Base-by-base conservation (phyloP, 2,113 vertebrate genomes). In the Platysteira castanea region DNA sequence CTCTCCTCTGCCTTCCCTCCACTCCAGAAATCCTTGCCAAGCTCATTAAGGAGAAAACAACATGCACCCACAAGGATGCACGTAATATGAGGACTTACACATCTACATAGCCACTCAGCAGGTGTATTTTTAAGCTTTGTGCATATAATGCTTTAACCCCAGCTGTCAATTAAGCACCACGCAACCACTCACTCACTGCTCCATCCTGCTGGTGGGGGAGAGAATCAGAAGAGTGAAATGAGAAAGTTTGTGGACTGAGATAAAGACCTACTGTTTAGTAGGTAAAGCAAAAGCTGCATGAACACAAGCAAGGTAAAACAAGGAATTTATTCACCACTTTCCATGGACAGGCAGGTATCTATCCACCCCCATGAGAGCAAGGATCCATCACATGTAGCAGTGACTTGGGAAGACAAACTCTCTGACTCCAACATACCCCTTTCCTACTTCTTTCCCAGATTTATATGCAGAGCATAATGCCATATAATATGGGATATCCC, bases 61-160 rank as follows among this genome's bases (percentile, higher is more conserved):
- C 2, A 0, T 7, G 33, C 16, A 52, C 41, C 44, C 44, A 83
- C 59, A 71, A 73, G 35, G 14, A 64, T 42, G 33, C 15, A 49
- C 0, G 0, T 23, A 77, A n/a, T 31, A 33, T 20, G 41, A 71
- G 13, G 33, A 39, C 8, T 73, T 76, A 9, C 5, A 61, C 5
- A 37, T 23, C 31, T 74, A 31, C 18, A 16, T 2, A 92, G 53
- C 19, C 4, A 1, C 7, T 68, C 31, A 64, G 33, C 2, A 8
- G 28, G 30, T 27, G 56, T 37, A 64, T 63, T 79, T 95, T 64
- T 73, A 64, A 64, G 60, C 30, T 79, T 64, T 28, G 5, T 33
- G 14, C 9, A 33, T 37, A 53, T 23, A 8, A 27, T 42, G 12
- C 41, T 84, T 54, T 63, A 84, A 63, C 21, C 31, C 35, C 41